Base-by-base conservation (phyloP, 2,113 vertebrate genomes). In the Pachycephala philippinensis region DNA sequence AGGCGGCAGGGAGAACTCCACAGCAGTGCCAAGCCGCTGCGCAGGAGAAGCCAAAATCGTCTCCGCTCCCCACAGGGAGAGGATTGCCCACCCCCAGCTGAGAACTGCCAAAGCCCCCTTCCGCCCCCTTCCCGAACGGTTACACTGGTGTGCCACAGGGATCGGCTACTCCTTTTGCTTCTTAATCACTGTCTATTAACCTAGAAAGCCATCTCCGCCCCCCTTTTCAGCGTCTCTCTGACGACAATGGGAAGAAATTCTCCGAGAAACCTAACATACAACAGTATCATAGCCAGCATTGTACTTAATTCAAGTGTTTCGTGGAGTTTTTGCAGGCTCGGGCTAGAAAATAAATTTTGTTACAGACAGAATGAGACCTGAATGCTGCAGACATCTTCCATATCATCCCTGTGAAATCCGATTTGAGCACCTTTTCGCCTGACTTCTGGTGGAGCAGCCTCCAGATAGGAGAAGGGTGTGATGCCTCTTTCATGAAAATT, bases 121-220 rank as follows among this genome's bases (percentile, higher is more conserved):
- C 23, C 6, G 5, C 27, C 19, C 30, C 15, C 28, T 4, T 13
- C 11, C 18, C 7, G 5, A 7, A 24, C 8, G 0, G 0, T 6
- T n/a, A 27, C 30, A 64, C 37, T 14, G 37, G 18, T 23, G 7
- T 53, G 49, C 19, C 60, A 35, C 31, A 53, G 39, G 9, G 10
- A 30, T 30, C 35, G 60, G 30, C 47, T 13, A 6, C 11, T 79
- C 19, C 14, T 64, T 77, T n/a, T n/a, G 14, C 28, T 64, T n/a
- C 39, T 28, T 42, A 42, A 42, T 23, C 11, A 23, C 15, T 33
- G 28, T 7, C 11, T 33, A 42, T 42, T 28, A 28, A 35, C 24
- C 31, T 35, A 44, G 19, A 52, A 64, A 53, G 37, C 31, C 59
- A 28, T 24, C 13, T 19, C 4, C 18, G n/a, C 14, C 15, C 5